These are phyloP conservation scores for Lophotis ruficrista DNA, from an alignment of 2,113 vertebrate genomes.

Conservation along the genomic window DNA sequence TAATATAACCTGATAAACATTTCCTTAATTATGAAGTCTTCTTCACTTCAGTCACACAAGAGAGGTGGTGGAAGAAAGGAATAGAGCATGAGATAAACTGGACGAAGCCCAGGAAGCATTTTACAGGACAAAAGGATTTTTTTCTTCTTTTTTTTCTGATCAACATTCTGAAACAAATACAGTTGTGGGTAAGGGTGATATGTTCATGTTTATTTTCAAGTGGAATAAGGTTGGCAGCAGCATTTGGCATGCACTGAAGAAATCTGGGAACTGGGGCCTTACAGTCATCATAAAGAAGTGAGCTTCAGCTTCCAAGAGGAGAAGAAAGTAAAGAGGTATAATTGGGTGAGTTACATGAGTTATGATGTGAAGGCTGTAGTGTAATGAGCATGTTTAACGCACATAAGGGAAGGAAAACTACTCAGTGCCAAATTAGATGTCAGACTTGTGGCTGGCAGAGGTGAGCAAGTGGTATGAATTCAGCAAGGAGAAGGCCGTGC, in stretches of 20 bases:
- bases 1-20: background rate
- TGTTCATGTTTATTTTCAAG: conserved; percentile 7
- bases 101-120: background rate
- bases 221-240: background rate
- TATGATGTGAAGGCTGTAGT: background rate
- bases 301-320: background rate
- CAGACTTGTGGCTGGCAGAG: background rate
- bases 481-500: background rate
- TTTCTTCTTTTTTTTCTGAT: background rate
- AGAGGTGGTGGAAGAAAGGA: background rate
- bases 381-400: background rate
- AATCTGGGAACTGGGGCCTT: background rate
- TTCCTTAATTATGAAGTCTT: background rate
- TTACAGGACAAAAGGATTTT: background rate
- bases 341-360: background rate
- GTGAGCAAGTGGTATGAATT: background rate
- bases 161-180: background rate
- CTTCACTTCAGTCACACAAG: background rate
- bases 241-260: background rate
- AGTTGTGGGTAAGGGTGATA: background rate
- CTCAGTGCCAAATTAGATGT: background rate
- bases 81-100: background rate
- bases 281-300: background rate
- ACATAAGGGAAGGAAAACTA: background rate
- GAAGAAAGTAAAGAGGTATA: background rate